These are phyloP conservation scores for Sturnira hondurensis DNA, from an alignment of 2,113 vertebrate species.

Conservation along the genomic window DNA sequence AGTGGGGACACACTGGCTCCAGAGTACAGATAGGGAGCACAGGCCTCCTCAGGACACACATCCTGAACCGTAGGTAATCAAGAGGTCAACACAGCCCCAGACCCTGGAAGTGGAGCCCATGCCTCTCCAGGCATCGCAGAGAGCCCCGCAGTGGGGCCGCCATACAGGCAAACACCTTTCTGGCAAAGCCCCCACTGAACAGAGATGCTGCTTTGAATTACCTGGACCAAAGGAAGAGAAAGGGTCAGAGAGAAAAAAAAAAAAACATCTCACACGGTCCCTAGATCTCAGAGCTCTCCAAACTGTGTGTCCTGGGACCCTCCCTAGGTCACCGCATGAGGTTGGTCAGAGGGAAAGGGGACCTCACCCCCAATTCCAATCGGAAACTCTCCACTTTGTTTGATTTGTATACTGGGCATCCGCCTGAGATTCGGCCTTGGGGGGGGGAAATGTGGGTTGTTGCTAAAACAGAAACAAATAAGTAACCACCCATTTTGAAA, in stretches of 20 bases:
- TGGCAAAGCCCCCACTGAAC: background rate
- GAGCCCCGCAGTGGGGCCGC: background rate
- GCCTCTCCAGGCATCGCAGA: background rate
- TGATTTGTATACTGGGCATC: background rate
- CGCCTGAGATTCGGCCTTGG: background rate
- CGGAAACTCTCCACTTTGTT: background rate
- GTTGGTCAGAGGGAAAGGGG: background rate
- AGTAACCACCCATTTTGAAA: background rate
- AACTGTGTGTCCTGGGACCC: background rate
- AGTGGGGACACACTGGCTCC: background rate
- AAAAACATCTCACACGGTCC: background rate
- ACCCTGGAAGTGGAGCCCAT: background rate
- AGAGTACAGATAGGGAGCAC: background rate
- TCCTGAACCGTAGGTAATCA: background rate
- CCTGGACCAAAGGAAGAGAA: background rate
- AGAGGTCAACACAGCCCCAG: background rate
- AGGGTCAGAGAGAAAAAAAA: rapidly evolving
- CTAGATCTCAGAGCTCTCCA: background rate
- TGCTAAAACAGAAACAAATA: background rate
- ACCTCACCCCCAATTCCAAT: background rate
- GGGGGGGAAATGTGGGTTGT: background rate
- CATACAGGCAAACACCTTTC: background rate
- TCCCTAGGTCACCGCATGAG: background rate
- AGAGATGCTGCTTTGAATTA: background rate
- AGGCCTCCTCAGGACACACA: background rate